Base-by-base conservation (phyloP, 2,888 invertebrate species). In the Ditula angustiorana region DNA sequence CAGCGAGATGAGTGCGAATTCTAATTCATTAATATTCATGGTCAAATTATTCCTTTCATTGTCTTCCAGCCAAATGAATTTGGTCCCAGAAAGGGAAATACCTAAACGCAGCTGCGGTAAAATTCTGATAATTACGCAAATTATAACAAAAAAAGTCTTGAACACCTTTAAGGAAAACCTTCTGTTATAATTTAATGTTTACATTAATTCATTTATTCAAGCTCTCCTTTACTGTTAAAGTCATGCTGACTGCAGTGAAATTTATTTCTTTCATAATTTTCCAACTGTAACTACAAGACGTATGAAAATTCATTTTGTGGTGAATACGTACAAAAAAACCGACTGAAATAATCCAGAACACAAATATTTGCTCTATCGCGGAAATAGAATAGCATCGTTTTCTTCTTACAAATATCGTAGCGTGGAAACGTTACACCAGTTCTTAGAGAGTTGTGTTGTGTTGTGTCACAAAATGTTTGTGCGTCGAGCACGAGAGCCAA, bases 1-100 rank as follows among this genome's bases (percentile, higher is more conserved):
- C 77, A 75, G 74, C 71, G 79, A 77, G 82, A 85, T 79, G 84
- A 87, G 83, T 86, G 84, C 79, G 81, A 87, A 81, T 82, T 81
- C 82, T 79, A 74, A 75, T 82, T 85, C 86, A 88, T 90, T 89
- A 90, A 88, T 90, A 90, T 90, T 89, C 87, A 90, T 90, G 80
- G 80, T 75, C 77, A 82, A 88, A 88, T 89, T 87, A 89, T 88
- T 85, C 85, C 81, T 81, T 83, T 80, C 82, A 83, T 85, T 88
- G 85, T 87, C 84, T 87, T 85, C 81, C 72, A 76, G 76, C 73
- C 77, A 81, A 86, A 86, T 82, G 80, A 87, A 87, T 83, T 82
- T 80, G 79, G 79, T 81, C 78, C 78, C 74, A 79, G 79, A 78
- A 80, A 80, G 79, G 78, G 80, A 81, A 83, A 83, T 82, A 13